Conservation (phyloP, 2,888 invertebrate genomes). For the Diloba caeruleocephala region DNA sequence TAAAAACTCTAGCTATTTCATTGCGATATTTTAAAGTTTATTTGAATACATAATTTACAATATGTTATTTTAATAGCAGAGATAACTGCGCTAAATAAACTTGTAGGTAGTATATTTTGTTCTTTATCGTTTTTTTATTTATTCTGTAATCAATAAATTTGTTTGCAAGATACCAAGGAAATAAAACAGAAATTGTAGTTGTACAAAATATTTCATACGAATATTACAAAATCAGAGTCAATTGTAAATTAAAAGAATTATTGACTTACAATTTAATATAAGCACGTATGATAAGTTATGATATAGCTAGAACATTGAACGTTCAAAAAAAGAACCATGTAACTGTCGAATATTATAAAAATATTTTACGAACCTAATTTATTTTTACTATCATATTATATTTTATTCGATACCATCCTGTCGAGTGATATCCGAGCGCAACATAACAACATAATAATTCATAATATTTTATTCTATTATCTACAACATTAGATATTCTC, state of each 20-base stretch:
- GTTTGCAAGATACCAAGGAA: constrained; percentile 2
- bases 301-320: constrained; percentile 31
- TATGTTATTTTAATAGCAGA: neutral
- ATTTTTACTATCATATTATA: constrained; percentile 58
- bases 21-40: neutral
- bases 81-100: constrained; percentile 17
- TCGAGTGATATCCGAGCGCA: constrained; percentile 56
- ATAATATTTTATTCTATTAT: constrained; percentile 56
- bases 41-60: neutral
- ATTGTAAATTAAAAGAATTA: constrained; percentile 23
- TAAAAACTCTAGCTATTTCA: no score
- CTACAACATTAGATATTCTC: constrained; percentile 36
- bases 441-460: constrained; percentile 59
- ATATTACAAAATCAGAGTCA: neutral
- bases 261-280: constrained; percentile 43
- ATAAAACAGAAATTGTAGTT: constrained; percentile 2
- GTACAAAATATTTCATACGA: constrained; percentile 5
- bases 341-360: constrained; percentile 40
- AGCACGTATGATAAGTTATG: constrained; percentile 21
- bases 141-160: constrained; percentile 11
- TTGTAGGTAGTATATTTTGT: constrained; percentile 23
- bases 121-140: constrained; percentile 8
- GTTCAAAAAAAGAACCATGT: constrained; percentile 42
- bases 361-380: constrained; percentile 43
- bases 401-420: constrained; percentile 57